Conservation (phyloP, 2,888 invertebrate genomes). For the Sinhomidia bicolor region DNA sequence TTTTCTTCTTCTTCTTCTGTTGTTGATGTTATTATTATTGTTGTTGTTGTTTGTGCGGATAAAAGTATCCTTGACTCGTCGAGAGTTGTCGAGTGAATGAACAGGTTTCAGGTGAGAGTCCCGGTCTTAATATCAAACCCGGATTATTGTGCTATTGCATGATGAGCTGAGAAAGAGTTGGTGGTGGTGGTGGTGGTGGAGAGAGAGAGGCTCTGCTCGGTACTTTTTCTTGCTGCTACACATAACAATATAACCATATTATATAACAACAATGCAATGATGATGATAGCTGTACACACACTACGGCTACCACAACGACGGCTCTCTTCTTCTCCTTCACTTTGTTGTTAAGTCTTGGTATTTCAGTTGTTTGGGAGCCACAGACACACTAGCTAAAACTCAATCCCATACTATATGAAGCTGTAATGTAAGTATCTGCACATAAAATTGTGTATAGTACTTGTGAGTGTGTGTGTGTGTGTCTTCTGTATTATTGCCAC, state of each 20-base stretch:
- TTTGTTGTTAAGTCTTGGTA: neutral
- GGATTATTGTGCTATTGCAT: conserved; percentile 68
- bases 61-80: conserved; percentile 75
- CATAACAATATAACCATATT: conserved; percentile 49
- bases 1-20: conserved; percentile 1
- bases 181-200: no score
- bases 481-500: conserved; percentile 6
- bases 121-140: conserved; percentile 76
- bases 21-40: conserved; percentile 42
- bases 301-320: no score
- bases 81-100: conserved; percentile 76
- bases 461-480: no score
- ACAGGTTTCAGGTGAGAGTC: conserved; percentile 76
- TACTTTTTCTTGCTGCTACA: conserved; percentile 61
- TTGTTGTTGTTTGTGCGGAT: conserved; percentile 57
- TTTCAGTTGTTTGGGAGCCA: neutral
- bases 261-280: conserved; percentile 48
- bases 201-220: conserved; percentile 60
- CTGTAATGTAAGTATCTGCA: neutral
- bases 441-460: neutral
- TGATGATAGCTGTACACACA: neutral
- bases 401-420: neutral
- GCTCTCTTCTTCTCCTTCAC: conserved; percentile 9
- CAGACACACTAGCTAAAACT: neutral
- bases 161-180: conserved; percentile 39